Percentiles rank a stretch among this genome's conserved stretches.
These are phyloP conservation scores for Meiosimyza decipiens DNA, from an alignment of 2,888 invertebrate genomes.

Conservation along the genomic window DNA sequence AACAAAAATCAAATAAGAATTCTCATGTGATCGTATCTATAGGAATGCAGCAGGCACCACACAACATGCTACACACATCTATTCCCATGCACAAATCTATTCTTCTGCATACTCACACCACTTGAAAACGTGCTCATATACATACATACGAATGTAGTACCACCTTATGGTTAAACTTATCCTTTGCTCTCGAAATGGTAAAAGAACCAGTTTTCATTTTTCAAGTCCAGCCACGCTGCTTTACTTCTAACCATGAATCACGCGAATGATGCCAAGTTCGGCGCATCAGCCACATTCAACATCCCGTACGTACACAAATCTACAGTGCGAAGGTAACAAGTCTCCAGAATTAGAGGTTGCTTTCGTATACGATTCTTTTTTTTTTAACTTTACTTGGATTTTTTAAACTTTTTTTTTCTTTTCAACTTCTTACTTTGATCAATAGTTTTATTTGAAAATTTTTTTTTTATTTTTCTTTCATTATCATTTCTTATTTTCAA, in stretches of 20 bases:
- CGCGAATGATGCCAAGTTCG: neutral
- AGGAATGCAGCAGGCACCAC: too few relatives aligned
- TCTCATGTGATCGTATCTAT: too few relatives aligned
- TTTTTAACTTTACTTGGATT: neutral
- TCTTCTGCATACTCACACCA: too few relatives aligned
- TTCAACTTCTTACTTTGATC: neutral
- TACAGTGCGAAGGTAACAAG: neutral
- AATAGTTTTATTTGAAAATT: neutral
- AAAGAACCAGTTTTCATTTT: neutral
- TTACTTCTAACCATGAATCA: slow-evolving; percentile 27
- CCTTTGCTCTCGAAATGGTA: too few relatives aligned
- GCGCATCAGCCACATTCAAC: neutral
- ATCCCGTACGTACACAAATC: neutral
- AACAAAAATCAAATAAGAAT: too few relatives aligned
- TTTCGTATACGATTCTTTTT: slow-evolving; percentile 7
- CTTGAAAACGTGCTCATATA: too few relatives aligned
- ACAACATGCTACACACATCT: too few relatives aligned
- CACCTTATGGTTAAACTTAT: too few relatives aligned
- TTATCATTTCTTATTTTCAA: neutral
- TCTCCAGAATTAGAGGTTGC: slow-evolving; percentile 35
- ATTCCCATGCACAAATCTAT: too few relatives aligned
- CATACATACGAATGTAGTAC: too few relatives aligned
- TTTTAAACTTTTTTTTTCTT: slow-evolving; percentile 14
- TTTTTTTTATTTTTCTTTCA: neutral
- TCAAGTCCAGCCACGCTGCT: slow-evolving; percentile 1